Evolutionary conservation across 2,113 vertebrate genomes (phyloP).

Genomic region (Centropus bengalensis): DNA sequence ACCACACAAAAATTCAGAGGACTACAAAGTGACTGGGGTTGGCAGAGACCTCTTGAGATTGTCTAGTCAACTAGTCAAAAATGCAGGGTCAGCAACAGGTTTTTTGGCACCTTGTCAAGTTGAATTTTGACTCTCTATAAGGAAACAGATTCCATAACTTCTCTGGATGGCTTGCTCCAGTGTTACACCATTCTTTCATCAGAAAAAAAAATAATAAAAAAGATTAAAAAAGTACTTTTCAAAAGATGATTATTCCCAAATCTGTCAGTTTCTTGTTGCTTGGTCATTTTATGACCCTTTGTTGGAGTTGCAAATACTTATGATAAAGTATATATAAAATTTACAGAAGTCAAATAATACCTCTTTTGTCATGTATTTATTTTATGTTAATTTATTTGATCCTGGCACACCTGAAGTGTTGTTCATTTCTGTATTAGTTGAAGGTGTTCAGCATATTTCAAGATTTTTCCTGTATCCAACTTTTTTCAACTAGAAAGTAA

Average conservation of each 20-base stretch:
- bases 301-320: background rate
- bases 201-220: background rate
- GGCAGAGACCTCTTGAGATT: background rate
- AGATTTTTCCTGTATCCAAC: background rate
- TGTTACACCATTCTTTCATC: background rate
- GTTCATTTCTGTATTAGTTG: background rate
- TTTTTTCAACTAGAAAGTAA: background rate
- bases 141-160: background rate
- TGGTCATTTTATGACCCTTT: background rate
- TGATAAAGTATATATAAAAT: background rate
- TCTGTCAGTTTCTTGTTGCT: background rate
- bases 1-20: background rate
- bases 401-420: background rate
- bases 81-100: background rate
- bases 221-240: background rate
- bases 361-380: background rate
- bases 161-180: background rate
- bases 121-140: background rate
- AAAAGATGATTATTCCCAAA: background rate
- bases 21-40: background rate
- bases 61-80: rapidly evolving
- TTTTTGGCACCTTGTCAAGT: background rate
- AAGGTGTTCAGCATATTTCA: background rate
- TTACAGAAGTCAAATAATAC: background rate
- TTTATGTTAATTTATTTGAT: background rate